Percentiles rank a stretch among this genome's conserved stretches.
Evolutionary conservation across 1,140 invertebrate species (phyloP).

Genomic region (Magallana gigas): DNA sequence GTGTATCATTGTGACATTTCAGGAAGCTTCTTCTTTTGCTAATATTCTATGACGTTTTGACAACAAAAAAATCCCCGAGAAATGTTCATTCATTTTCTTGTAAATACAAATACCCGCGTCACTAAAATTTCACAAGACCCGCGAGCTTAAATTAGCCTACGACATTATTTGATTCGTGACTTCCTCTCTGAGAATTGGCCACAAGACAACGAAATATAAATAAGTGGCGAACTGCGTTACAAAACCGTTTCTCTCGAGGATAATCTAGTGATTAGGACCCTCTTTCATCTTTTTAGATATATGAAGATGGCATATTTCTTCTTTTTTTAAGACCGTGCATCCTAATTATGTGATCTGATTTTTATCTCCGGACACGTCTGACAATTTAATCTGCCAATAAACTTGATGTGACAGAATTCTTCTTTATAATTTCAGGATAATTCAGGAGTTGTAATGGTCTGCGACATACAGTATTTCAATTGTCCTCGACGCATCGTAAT

Average conservation of each 20-base stretch:
- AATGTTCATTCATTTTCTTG: too few species aligned
- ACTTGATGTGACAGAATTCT: conserved; percentile 20
- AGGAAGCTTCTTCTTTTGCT: background rate
- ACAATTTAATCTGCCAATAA: background rate
- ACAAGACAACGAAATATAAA: background rate
- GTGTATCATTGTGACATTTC: background rate
- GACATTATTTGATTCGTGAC: background rate
- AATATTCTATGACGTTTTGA: too few species aligned
- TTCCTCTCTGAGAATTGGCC: background rate
- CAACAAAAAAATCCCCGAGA: too few species aligned
- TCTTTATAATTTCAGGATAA: conserved; percentile 32
- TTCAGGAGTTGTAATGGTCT: background rate
- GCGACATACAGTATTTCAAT: background rate
- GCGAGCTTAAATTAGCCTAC: background rate
- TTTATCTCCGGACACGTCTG: background rate
- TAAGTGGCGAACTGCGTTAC: background rate
- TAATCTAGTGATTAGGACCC: background rate
- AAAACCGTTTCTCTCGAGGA: background rate
- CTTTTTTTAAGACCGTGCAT: background rate
- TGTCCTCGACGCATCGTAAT: background rate
- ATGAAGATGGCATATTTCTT: background rate
- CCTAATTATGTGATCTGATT: conserved; percentile 31
- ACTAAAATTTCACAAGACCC: background rate
- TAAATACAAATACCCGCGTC: conserved; percentile 7
- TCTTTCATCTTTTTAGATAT: background rate